Evolutionary conservation across 2,797 vertebrate species (phyloP).

Genomic region (Etheostoma nigrum): DNA sequence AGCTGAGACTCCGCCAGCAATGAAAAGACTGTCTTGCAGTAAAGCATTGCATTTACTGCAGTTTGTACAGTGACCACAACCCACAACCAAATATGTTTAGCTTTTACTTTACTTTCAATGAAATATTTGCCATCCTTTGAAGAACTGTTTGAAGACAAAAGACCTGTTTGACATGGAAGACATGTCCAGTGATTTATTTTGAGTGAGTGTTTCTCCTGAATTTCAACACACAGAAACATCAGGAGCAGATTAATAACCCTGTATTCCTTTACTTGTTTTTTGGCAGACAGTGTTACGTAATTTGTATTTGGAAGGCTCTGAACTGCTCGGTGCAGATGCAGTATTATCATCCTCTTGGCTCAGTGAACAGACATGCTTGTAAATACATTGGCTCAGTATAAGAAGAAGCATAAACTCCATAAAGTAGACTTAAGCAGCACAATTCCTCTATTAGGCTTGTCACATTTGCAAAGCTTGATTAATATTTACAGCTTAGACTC

Average conservation of each 20-base stretch:
- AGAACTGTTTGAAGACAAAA: background rate
- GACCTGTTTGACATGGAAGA: background rate
- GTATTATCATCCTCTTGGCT: conserved; percentile 50
- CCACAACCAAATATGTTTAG: background rate
- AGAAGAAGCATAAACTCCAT: conserved; percentile 62
- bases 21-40: conserved; percentile 8
- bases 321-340: conserved; percentile 35
- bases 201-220: background rate
- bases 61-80: conserved; percentile 5
- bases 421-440: conserved; percentile 59
- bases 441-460: conserved; percentile 70
- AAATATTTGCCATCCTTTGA: background rate
- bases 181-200: background rate
- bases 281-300: conserved; percentile 39
- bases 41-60: conserved; percentile 19
- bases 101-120: background rate
- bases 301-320: conserved; percentile 43
- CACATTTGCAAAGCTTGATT: conserved; percentile 80
- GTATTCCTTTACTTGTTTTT: conserved; percentile 34
- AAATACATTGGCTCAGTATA: conserved; percentile 47
- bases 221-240: background rate
- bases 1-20: conserved; percentile 11
- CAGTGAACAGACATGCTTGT: conserved; percentile 50
- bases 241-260: conserved; percentile 26
- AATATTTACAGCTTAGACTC: conserved; percentile 84